These are phyloP conservation scores for Sebastes iracundus DNA, from an alignment of 2,797 vertebrate species.

Conservation along the genomic window DNA sequence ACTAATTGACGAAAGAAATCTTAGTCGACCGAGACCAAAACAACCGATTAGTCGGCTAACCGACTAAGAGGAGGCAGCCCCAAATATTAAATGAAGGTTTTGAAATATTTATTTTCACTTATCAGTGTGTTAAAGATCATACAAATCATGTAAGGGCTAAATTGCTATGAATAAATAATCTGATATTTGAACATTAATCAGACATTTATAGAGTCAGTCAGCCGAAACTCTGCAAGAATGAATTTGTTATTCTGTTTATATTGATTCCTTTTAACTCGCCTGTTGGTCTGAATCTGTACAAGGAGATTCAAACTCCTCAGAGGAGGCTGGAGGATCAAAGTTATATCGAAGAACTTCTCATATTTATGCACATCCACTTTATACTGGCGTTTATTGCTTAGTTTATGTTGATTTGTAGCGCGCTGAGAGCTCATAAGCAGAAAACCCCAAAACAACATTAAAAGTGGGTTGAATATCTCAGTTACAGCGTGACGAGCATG, in stretches of 20 bases:
- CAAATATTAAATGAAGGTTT: background rate
- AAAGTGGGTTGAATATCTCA: background rate
- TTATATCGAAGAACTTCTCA: background rate
- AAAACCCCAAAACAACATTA: background rate
- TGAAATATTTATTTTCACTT: background rate
- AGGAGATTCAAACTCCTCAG: background rate
- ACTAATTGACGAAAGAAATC: no score
- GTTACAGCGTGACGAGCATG: background rate
- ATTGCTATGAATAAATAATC: slow-evolving; percentile 7
- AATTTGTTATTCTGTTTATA: slow-evolving; percentile 16
- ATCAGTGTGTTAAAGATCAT: background rate
- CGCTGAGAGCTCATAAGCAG: background rate
- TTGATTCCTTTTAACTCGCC: background rate
- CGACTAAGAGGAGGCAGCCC: no score
- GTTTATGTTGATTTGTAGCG: background rate
- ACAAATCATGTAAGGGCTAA: background rate
- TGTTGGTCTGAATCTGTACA: background rate
- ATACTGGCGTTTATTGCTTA: background rate
- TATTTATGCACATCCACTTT: background rate
- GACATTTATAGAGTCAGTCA: background rate
- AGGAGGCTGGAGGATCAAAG: background rate
- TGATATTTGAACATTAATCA: slow-evolving; percentile 2
- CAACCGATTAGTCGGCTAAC: no score
- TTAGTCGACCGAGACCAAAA: no score
- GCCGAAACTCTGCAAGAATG: background rate